Evolutionary conservation across 2,113 vertebrate species (phyloP), one percentile per base, ranked within the genome.

Genomic region (Thomomys bottae): DNA sequence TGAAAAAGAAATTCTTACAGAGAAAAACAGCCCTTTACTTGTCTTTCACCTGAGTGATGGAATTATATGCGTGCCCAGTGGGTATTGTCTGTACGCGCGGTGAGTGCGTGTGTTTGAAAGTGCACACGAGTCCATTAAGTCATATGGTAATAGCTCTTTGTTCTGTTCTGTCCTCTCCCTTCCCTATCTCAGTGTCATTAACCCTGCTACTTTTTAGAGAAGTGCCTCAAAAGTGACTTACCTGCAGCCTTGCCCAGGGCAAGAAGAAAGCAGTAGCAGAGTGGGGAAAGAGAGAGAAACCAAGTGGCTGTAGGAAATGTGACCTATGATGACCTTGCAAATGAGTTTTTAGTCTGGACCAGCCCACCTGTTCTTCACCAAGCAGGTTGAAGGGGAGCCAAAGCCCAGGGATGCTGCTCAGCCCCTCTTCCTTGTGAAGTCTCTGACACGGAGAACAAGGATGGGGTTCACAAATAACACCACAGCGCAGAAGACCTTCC

Each of bases 21-120:
- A 86, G 71, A 87, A 93, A 93, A 95, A 85, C 68, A 77, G 49
- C 67, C 93, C 96, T 92, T 93, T 88, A 84, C 76, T 93, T 88
- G 61, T 87, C 78, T 93, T 95, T 93, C 67, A 68, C n/a, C 83
- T 88, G 79, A 87, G 66, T 77, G 80, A 68, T 34, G 34, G 70
- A 80, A 84, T 76, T 76, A 23, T 61, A 45, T 59, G 64, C 67
- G 45, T 77, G n/a, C 30, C 6, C 54, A 0, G 24, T 80, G 70
- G 78, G 54, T 75, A 32, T 61, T 54, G n/a, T n/a, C n/a, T n/a
- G n/a, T n/a, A n/a, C n/a, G n/a, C n/a, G n/a, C 59, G 59, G 6
- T 77, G 34, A 40, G 57, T 40, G 49, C 30, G 49, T 38, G 17
- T 72, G 49, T 12, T 12, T 9, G 21, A 78, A 40, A 40, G 32